These are phyloP conservation scores for Saccostrea cuccullata DNA, from an alignment of 1,140 invertebrate species.

Conservation along the genomic window DNA sequence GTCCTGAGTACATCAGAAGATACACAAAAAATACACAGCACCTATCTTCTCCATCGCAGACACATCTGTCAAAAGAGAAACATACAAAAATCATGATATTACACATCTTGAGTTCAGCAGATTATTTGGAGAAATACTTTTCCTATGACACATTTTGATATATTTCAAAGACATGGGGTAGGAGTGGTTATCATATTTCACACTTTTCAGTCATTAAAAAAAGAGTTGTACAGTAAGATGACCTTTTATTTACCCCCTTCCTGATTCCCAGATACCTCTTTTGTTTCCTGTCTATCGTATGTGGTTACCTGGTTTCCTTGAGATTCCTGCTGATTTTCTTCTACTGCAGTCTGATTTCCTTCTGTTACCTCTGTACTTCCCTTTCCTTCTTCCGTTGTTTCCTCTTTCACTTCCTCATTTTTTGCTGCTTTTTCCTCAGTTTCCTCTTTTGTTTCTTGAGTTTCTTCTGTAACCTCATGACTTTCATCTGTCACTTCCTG, in stretches of 20 bases:
- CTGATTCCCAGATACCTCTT: slow-evolving; percentile 1
- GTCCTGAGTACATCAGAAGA: slow-evolving; percentile 96
- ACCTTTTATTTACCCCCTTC: neutral
- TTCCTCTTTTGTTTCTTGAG: neutral
- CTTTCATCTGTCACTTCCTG: neutral
- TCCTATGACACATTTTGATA: too few relatives aligned
- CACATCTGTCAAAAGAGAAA: too few relatives aligned
- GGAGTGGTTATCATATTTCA: too few relatives aligned
- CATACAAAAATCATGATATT: too few relatives aligned
- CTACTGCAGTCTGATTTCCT: neutral
- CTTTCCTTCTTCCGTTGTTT: neutral
- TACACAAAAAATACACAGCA: slow-evolving; percentile 91
- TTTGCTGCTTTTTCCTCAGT: neutral
- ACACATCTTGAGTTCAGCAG: too few relatives aligned
- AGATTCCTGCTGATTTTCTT: neutral
- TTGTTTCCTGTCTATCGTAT: neutral
- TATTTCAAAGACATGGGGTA: too few relatives aligned
- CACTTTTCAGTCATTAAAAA: neutral
- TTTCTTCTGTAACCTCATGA: neutral
- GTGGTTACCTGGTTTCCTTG: neutral
- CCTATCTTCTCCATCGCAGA: too few relatives aligned
- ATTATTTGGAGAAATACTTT: too few relatives aligned
- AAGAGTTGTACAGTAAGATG: neutral
- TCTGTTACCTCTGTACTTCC: neutral
- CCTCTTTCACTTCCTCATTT: neutral